Evolutionary conservation across 2,888 invertebrate species (phyloP).

Genomic region (Sussaba pulchella): DNA sequence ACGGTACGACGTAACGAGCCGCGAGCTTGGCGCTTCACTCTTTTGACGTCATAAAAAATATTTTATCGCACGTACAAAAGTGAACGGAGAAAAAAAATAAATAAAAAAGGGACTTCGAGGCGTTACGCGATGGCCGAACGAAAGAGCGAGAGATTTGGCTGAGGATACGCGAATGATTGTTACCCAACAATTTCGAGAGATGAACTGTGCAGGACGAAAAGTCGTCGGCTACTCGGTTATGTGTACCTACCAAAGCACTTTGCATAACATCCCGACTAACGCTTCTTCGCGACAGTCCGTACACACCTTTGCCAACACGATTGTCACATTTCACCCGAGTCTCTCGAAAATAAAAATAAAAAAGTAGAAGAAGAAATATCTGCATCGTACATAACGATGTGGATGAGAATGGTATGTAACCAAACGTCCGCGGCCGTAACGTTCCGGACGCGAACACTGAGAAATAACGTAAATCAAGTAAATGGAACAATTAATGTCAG

Average conservation of each 20-base stretch:
- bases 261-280: conserved; percentile 21
- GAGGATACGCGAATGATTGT: conserved; percentile 56
- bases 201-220: conserved; percentile 6
- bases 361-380: conserved; percentile 16
- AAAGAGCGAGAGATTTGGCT: conserved; percentile 52
- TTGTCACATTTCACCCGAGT: conserved; percentile 28
- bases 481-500: conserved; percentile 21
- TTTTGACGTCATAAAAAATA: conserved; percentile 76
- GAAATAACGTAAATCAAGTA: conserved; percentile 25
- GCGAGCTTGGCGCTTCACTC: conserved; percentile 46
- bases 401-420: neutral
- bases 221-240: conserved; percentile 24
- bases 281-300: conserved; percentile 45
- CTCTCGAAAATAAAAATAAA: neutral
- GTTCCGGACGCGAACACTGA: neutral
- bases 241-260: neutral
- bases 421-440: conserved; percentile 9
- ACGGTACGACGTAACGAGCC: conserved; percentile 66
- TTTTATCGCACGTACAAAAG: conserved; percentile 75
- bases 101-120: conserved; percentile 33
- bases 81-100: conserved; percentile 28
- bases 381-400: neutral
- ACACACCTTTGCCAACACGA: conserved; percentile 36
- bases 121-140: neutral
- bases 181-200: conserved; percentile 39